Percentiles rank a stretch among this genome's conserved stretches.
Evolutionary conservation across 1,140 invertebrate genomes (phyloP).

Genomic region (Frieseomelitta varia): DNA sequence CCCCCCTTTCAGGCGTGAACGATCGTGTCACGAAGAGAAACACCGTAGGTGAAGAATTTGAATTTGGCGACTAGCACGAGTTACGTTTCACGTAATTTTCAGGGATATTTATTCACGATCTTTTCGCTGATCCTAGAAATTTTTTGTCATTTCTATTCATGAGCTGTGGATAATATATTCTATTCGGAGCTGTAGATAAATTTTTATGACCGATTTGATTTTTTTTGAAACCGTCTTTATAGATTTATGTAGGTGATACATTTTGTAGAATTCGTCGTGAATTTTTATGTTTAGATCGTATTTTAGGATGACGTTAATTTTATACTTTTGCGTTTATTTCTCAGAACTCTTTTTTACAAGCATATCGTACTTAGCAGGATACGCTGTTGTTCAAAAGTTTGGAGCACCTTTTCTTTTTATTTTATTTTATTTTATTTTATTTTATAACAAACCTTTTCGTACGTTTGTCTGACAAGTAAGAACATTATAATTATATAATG

Average conservation of each 20-base stretch:
- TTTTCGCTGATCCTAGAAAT: neutral
- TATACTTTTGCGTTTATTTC: neutral
- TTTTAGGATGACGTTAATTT: neutral
- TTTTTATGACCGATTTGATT: neutral
- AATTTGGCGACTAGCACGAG: neutral
- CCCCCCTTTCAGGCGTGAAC: conserved; percentile 7
- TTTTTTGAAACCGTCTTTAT: neutral
- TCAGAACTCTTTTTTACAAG: neutral
- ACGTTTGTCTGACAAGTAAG: too few relatives aligned
- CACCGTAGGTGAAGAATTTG: neutral
- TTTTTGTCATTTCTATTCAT: neutral
- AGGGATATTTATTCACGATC: neutral
- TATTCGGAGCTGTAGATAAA: too few relatives aligned
- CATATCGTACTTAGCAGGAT: neutral
- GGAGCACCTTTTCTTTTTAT: too few relatives aligned
- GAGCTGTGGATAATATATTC: too few relatives aligned
- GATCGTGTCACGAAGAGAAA: neutral
- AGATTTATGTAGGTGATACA: neutral
- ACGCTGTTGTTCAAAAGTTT: neutral
- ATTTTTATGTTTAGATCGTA: neutral
- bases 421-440: too few relatives aligned
- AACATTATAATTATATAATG: too few relatives aligned
- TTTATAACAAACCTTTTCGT: too few relatives aligned
- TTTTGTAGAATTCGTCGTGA: neutral
- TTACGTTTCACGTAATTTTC: neutral